Base-by-base conservation (phyloP, 2,888 invertebrate genomes). In the Prosopocoilus inquinatus region DNA sequence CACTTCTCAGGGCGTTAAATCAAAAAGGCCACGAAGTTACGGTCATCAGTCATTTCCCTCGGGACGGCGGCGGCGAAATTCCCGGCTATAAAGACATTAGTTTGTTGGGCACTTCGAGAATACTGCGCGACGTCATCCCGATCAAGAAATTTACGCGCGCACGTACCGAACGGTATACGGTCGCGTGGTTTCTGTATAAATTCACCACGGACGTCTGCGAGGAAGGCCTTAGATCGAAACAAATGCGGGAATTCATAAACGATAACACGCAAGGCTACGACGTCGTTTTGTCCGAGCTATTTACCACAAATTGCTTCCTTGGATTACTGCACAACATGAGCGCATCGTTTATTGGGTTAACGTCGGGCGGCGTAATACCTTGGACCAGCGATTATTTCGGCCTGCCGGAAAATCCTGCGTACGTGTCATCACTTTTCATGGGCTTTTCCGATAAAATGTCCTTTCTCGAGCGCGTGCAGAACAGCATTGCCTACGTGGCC, bases 251-350 rank as follows among this genome's bases (percentile, higher is more conserved):
- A 55, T 70, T 80, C 16, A 55, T 80, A 3, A 73, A 75, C 41
- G 66, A 69, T 2, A 78, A 79, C 20, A 28, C 20, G 60, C 72
- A 74, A 1, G 81, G 80, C 47, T 88, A 83, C 65, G 89, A 90
- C 70, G 70, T 90, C 0, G 78, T 88, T 5, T 71, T 90, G 0
- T 75, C 83, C 47, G 90, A 90, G 72, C 82, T 82, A 55, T 90
- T 89, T 67, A 87, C 86, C 61, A 82, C 82, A 53, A 86, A 90
- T 66, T 88, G 90, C 68, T 83, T 83, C 70, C 73, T 87, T 58
- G 85, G 82, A 1, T 71, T 90, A 16, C 84, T 83, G 0, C 78
- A 87, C 66, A 81, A 83, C 62, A 78, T 88, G 9, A 73, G 81
- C 41, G 84, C 79, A 41, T 83, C 83, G 1, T 76, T 81, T 41